These are phyloP conservation scores for Cyclopterus lumpus DNA, from an alignment of 2,797 vertebrate species.

Conservation along the genomic window DNA sequence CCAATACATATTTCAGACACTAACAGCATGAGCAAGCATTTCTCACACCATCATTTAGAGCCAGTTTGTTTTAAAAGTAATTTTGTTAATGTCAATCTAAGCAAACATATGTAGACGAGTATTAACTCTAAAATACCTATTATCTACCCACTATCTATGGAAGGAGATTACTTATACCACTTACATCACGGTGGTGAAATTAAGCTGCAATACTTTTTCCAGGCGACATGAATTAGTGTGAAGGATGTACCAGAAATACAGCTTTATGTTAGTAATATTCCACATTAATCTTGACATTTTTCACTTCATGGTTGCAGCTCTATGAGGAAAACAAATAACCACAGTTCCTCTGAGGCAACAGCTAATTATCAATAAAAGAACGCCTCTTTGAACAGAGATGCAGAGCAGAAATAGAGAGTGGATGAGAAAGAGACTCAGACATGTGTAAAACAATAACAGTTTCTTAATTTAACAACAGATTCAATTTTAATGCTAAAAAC, in stretches of 20 bases:
- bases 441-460: background rate
- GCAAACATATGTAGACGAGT: constrained; percentile 17
- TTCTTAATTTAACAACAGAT: background rate
- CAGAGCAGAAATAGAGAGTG: background rate
- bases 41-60: constrained; percentile 32
- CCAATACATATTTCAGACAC: constrained; percentile 53
- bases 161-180: constrained; percentile 3
- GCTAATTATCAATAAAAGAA: constrained; percentile 62
- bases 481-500: constrained; percentile 1
- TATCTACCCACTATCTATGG: constrained; percentile 16
- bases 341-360: constrained; percentile 59
- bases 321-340: constrained; percentile 71
- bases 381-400: constrained; percentile 22
- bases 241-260: constrained; percentile 24
- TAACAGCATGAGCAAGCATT: constrained; percentile 44
- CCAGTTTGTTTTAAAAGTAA: constrained; percentile 30
- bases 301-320: constrained; percentile 25
- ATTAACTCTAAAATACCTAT: background rate
- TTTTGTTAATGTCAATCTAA: constrained; percentile 44
- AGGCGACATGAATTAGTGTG: constrained; percentile 8
- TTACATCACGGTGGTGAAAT: constrained; percentile 8
- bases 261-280: constrained; percentile 12
- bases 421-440: background rate
- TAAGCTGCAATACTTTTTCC: background rate
- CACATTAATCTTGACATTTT: constrained; percentile 42